These are phyloP conservation scores for Rhopalosiphum maidis DNA, from an alignment of 1,140 invertebrate genomes.

Conservation along the genomic window DNA sequence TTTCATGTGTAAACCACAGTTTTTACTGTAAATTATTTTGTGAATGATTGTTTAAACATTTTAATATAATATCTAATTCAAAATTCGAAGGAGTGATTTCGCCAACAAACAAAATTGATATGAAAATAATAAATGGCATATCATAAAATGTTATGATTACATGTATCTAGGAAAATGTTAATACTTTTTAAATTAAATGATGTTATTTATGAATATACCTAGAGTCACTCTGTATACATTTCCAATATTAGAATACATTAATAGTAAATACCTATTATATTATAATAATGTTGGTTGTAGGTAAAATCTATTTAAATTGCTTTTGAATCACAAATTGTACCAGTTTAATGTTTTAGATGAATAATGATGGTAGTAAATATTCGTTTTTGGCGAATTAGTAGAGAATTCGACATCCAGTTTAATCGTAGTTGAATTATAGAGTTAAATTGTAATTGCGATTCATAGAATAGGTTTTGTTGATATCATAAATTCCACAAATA, in stretches of 20 bases:
- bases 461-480: neutral
- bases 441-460: constrained; percentile 7
- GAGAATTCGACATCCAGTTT: constrained; percentile 13
- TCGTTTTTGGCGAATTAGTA: constrained; percentile 33
- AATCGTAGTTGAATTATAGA: constrained; percentile 28
- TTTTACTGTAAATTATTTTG: too few species aligned
- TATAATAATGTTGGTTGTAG: neutral
- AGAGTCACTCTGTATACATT: neutral
- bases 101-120: neutral
- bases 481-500: neutral
- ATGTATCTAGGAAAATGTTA: neutral
- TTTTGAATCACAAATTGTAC: neutral
- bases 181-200: neutral
- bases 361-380: constrained; percentile 35
- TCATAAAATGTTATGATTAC: neutral
- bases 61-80: too few species aligned
- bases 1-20: too few species aligned
- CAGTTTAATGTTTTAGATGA: constrained; percentile 25
- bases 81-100: neutral
- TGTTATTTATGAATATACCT: neutral
- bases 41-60: too few species aligned
- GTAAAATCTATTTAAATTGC: constrained; percentile 43
- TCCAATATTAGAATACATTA: neutral
- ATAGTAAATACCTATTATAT: neutral
- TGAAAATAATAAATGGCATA: neutral